A percentile compares a stretch with the other conserved stretches of the same genome.
phyloP scores from a whole-genome alignment of 2,797 vertebrate species.

The Lindbergichthys nudifrons region DNA sequence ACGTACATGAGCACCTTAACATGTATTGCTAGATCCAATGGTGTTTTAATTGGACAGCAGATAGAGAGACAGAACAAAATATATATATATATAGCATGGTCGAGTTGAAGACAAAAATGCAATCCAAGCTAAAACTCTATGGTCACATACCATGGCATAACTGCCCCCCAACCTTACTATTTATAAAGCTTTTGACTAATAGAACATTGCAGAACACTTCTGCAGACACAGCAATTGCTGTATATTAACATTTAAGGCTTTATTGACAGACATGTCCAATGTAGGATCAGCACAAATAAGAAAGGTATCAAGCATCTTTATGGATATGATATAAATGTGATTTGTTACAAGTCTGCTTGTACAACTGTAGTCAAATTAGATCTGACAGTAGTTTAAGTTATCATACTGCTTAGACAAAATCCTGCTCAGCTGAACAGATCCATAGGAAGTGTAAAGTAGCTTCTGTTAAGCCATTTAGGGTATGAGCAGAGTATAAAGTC shows the following conservation, averaged over 20 bases:
- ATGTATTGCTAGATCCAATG: background rate
- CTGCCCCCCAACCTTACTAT: background rate
- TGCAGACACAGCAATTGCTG: background rate
- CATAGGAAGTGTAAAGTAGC: background rate
- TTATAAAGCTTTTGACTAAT: slow-evolving; percentile 16
- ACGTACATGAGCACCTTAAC: background rate
- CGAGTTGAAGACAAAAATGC: slow-evolving; percentile 35
- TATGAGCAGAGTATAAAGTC: background rate
- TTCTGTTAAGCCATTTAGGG: background rate
- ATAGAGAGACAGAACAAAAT: background rate
- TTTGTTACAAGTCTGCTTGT: background rate
- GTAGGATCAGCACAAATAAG: background rate
- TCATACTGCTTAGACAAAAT: no score
- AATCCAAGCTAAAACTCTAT: slow-evolving; percentile 26
- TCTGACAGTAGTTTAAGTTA: background rate
- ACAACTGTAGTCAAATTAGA: background rate
- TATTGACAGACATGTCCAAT: background rate
- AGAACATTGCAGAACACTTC: background rate
- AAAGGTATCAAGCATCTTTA: background rate
- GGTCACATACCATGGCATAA: slow-evolving; percentile 43
- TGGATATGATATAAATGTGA: background rate
- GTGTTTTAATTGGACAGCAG: background rate
- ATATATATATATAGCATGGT: slow-evolving; percentile 13
- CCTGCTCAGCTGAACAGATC: background rate
- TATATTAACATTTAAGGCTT: slow-evolving; percentile 3